These are phyloP conservation scores for Drymonia ruficornis DNA, from an alignment of 2,888 invertebrate species.

Conservation along the genomic window DNA sequence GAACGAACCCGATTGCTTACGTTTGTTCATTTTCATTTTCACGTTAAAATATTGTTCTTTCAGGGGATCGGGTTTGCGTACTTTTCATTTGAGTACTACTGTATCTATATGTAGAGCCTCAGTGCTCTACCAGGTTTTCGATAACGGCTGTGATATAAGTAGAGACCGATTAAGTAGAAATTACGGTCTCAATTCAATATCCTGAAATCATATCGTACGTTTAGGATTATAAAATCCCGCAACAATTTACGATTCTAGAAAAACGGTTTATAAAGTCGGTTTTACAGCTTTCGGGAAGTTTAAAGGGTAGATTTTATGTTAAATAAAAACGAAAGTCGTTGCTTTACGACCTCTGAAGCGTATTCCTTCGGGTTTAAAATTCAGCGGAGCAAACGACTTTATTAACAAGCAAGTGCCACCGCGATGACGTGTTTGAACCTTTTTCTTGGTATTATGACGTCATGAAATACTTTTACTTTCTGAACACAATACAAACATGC, in stretches of 20 bases:
- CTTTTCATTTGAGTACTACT: too few relatives aligned
- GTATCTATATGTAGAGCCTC: too few relatives aligned
- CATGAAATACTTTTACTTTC: neutral
- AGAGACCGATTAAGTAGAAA: neutral
- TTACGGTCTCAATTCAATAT: constrained; percentile 20
- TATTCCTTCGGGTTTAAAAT: constrained; percentile 14
- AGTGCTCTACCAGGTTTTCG: too few relatives aligned
- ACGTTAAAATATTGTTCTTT: too few relatives aligned
- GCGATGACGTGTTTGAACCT: neutral
- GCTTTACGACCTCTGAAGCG: constrained; percentile 21
- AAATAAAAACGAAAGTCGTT: constrained; percentile 18
- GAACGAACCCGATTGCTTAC: too few relatives aligned
- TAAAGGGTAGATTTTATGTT: constrained; percentile 17
- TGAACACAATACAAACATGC: too few relatives aligned
- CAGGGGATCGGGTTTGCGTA: too few relatives aligned
- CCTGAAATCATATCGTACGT: neutral
- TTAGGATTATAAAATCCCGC: constrained; percentile 8
- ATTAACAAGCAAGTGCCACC: constrained; percentile 12
- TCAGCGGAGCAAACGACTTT: constrained; percentile 8
- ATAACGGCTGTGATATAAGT: neutral
- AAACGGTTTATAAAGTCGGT: constrained; percentile 18
- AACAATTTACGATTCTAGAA: constrained; percentile 17
- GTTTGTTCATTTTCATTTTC: too few relatives aligned
- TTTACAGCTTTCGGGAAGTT: constrained; percentile 16
- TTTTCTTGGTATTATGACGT: neutral